These are phyloP conservation scores for Palaemon carinicauda DNA, from an alignment of 1,140 invertebrate genomes.

Conservation along the genomic window DNA sequence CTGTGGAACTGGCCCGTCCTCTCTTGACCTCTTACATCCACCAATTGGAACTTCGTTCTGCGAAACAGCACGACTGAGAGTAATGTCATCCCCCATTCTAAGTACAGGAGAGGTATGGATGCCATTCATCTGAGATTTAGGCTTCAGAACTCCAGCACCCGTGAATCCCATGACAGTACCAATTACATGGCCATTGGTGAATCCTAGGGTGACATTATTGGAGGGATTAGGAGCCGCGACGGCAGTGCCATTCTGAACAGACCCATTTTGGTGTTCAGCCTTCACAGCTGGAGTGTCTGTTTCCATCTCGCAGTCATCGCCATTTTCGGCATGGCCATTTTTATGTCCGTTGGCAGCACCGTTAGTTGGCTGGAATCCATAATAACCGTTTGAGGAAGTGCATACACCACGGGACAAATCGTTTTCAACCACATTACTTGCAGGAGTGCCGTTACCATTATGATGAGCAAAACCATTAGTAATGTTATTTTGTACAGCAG, in stretches of 20 bases:
- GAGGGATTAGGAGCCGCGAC: not conserved
- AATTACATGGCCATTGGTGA: no score
- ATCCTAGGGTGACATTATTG: no score
- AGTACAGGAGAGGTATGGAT: not conserved
- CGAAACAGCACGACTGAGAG: conserved; percentile 25
- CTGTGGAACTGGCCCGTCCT: conserved; percentile 36
- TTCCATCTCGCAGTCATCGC: conserved; percentile 37
- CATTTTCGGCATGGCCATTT: conserved; percentile 7
- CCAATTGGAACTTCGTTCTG: conserved; percentile 40
- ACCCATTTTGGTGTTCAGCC: not conserved
- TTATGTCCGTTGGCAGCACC: not conserved
- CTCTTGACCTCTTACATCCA: conserved; percentile 44
- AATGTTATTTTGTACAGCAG: no score
- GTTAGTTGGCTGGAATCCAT: conserved; percentile 40
- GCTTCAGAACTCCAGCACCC: not conserved
- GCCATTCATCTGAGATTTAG: not conserved
- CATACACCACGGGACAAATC: not conserved
- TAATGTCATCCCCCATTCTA: conserved; percentile 34
- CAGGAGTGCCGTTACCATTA: not conserved
- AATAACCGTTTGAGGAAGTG: conserved; percentile 45
- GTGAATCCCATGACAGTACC: no score
- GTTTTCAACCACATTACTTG: not conserved
- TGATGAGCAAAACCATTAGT: not conserved
- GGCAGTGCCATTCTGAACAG: not conserved
- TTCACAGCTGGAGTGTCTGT: conserved; percentile 17